These are phyloP conservation scores for Cheilosia grossa DNA, from an alignment of 2,888 invertebrate genomes.

Conservation along the genomic window DNA sequence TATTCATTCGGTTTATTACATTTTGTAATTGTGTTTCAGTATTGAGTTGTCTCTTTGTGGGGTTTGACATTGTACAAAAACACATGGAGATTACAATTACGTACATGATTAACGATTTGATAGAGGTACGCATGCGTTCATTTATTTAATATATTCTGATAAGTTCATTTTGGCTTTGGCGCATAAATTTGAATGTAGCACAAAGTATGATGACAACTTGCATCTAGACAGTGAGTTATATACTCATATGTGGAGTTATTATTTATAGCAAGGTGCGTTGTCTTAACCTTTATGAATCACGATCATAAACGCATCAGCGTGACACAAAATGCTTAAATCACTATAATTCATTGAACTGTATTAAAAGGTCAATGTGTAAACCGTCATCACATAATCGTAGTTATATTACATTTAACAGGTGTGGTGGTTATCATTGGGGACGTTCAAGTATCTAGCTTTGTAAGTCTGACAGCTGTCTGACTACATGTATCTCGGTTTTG, in stretches of 20 bases:
- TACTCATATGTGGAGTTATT: not conserved
- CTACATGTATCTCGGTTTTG: too few relatives aligned
- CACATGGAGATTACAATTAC: not conserved
- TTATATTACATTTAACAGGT: not conserved
- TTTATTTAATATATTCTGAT: constrained; percentile 3
- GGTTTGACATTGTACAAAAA: constrained; percentile 7
- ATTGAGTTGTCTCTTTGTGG: not conserved
- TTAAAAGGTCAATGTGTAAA: not conserved
- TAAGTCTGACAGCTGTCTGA: too few relatives aligned
- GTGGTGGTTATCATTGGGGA: too few relatives aligned
- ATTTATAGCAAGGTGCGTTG: not conserved
- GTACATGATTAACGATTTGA: not conserved
- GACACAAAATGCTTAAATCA: not conserved
- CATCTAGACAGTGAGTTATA: not conserved
- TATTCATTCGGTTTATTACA: not conserved
- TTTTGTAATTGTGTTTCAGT: not conserved
- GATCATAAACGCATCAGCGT: not conserved
- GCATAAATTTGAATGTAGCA: not conserved
- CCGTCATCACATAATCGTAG: not conserved
- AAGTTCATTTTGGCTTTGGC: not conserved
- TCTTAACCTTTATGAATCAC: not conserved
- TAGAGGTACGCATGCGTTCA: not conserved
- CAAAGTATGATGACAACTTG: constrained; percentile 4
- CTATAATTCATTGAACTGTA: not conserved
- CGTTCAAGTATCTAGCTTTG: too few relatives aligned